Evolutionary conservation across 2,888 invertebrate species (phyloP).

Genomic region (Caenorhabditis parvicauda): DNA sequence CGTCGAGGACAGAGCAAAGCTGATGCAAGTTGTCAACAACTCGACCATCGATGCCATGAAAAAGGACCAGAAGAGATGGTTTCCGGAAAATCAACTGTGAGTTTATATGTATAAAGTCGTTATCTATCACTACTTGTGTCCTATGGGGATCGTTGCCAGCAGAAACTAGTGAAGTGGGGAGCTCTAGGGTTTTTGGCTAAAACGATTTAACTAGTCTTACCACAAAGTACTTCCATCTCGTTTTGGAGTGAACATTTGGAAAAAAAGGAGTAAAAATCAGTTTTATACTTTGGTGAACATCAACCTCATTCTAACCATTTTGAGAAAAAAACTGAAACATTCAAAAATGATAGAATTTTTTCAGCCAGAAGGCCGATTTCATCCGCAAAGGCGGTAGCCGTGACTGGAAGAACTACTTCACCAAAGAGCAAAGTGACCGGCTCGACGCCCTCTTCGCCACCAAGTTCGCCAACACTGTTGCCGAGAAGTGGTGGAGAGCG

Average conservation of each 20-base stretch:
- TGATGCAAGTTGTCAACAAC: slow-evolving; percentile 48
- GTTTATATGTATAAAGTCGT: too few species aligned
- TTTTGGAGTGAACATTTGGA: too few species aligned
- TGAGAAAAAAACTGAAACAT: too few species aligned
- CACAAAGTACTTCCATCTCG: too few species aligned
- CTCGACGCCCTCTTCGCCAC: slow-evolving; percentile 42
- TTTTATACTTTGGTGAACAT: too few species aligned
- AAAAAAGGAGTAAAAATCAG: too few species aligned
- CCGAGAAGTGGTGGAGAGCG: slow-evolving; percentile 36
- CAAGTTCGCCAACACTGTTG: slow-evolving; percentile 31
- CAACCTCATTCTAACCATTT: too few species aligned
- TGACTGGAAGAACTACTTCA: slow-evolving; percentile 61
- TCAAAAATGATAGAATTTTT: too few species aligned
- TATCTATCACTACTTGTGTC: too few species aligned
- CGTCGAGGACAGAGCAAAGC: slow-evolving; percentile 34
- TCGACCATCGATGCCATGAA: slow-evolving; percentile 57
- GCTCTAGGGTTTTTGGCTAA: too few species aligned
- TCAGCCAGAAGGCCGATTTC: slow-evolving; percentile 51
- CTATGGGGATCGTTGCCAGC: neutral
- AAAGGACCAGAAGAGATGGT: slow-evolving; percentile 58
- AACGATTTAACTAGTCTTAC: too few species aligned
- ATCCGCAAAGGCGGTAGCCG: slow-evolving; percentile 58
- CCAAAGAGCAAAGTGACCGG: slow-evolving; percentile 51
- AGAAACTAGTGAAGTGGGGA: neutral
- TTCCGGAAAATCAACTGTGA: slow-evolving; percentile 46